These are phyloP conservation scores for Enteromius mattozi DNA, from an alignment of 2,797 vertebrate species.

Conservation along the genomic window DNA sequence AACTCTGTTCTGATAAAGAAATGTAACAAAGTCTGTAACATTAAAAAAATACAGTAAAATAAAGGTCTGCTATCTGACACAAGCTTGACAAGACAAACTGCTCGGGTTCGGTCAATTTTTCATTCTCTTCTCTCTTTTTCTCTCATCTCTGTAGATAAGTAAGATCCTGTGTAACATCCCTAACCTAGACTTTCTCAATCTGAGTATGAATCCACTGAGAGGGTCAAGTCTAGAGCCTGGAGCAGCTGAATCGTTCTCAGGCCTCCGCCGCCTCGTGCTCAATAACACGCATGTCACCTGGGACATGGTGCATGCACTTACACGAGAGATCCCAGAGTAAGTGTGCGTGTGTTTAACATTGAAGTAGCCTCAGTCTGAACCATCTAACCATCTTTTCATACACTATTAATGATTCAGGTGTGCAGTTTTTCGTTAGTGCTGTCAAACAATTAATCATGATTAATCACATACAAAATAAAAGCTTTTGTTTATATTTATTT, in stretches of 20 bases:
- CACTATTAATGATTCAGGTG: neutral
- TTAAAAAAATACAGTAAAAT: neutral
- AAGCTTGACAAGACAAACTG: neutral
- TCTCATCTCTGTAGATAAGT: slow-evolving; percentile 82
- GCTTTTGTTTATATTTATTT: neutral
- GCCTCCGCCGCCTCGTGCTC: slow-evolving; percentile 91
- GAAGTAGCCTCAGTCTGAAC: neutral
- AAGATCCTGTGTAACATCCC: slow-evolving; percentile 96
- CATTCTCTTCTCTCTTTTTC: slow-evolving; percentile 34
- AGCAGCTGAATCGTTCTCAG: slow-evolving; percentile 86
- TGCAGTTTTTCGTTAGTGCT: neutral
- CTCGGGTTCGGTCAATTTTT: neutral
- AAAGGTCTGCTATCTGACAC: neutral
- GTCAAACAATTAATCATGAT: neutral
- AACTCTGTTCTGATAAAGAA: no score
- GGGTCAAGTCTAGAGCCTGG: slow-evolving; percentile 85
- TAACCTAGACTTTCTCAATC: slow-evolving; percentile 94
- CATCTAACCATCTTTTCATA: neutral
- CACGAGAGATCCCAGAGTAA: slow-evolving; percentile 92
- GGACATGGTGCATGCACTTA: slow-evolving; percentile 93
- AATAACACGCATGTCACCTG: slow-evolving; percentile 96
- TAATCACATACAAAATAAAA: neutral
- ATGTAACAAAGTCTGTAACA: neutral
- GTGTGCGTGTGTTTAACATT: slow-evolving; percentile 58
- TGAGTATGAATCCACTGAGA: slow-evolving; percentile 95